Conservation (phyloP, 37 sponge, comb jelly and placozoan genomes). For the Axinella damicornis region DNA sequence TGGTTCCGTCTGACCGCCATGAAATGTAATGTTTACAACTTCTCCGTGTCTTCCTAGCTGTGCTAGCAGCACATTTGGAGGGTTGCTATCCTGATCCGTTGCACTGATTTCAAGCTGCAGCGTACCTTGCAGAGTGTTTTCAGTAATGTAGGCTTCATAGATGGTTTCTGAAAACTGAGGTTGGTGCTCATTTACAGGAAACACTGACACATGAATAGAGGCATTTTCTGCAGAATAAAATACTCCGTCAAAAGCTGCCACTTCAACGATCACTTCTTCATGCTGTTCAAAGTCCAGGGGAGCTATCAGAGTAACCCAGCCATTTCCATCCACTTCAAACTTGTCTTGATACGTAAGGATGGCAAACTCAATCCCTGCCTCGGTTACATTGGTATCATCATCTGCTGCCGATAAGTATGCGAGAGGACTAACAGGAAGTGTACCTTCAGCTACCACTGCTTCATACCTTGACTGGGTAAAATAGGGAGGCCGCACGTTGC, state of each 20-base stretch:
- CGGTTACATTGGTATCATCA: background rate
- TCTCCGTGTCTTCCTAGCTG: conserved; percentile 36
- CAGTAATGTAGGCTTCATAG: conserved; percentile 41
- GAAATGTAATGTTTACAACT: conserved; percentile 3
- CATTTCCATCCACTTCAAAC: conserved; percentile 51
- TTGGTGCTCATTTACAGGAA: conserved; percentile 69
- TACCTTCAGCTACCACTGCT: conserved; percentile 55
- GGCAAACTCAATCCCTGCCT: conserved; percentile 20
- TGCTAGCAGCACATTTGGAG: background rate
- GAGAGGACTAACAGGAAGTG: conserved; percentile 10
- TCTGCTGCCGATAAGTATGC: conserved; percentile 8
- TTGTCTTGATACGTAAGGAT: background rate
- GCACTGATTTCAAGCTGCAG: conserved; percentile 37
- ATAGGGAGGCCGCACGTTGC: conserved; percentile 19
- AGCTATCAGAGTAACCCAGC: conserved; percentile 39
- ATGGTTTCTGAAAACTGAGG: conserved; percentile 42
- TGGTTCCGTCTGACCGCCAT: background rate
- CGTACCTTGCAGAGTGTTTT: conserved; percentile 35
- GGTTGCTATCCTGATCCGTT: conserved; percentile 62
- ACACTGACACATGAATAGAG: conserved; percentile 47
- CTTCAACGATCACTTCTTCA: conserved; percentile 28
- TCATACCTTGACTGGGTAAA: conserved; percentile 34
- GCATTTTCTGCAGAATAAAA: conserved; percentile 20
- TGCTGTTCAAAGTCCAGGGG: conserved; percentile 70
- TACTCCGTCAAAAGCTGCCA: conserved; percentile 54